Evolutionary conservation across 2,113 vertebrate species (phyloP).

Genomic region (Heterotis niloticus): DNA sequence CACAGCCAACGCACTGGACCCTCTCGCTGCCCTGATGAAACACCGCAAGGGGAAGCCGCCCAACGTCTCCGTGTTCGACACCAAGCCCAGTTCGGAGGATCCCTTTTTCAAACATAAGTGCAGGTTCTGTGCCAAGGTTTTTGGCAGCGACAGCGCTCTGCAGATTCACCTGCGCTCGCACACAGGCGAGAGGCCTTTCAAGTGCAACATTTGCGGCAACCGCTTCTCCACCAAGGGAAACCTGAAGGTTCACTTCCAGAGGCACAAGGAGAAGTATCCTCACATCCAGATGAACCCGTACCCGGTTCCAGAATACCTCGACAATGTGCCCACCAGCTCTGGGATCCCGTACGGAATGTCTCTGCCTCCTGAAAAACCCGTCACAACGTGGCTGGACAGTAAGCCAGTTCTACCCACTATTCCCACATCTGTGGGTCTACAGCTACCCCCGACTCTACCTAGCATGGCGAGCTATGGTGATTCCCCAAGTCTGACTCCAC

Average conservation of each 20-base stretch:
- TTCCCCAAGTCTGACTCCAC: conserved; percentile 85
- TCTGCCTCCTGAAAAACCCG: conserved; percentile 91
- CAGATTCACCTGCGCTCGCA: conserved; percentile 98
- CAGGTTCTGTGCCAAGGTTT: conserved; percentile 98
- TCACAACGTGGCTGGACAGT: conserved; percentile 96
- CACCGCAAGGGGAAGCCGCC: conserved; percentile 97
- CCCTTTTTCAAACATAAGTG: conserved; percentile 99
- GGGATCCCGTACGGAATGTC: conserved; percentile 98
- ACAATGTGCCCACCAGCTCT: conserved; percentile 95
- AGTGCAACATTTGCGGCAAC: conserved; percentile 98
- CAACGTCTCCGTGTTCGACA: conserved; percentile 94
- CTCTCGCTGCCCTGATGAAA: conserved; percentile 94
- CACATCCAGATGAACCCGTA: conserved; percentile 99
- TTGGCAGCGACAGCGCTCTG: conserved; percentile 95
- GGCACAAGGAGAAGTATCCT: conserved; percentile 98
- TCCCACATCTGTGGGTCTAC: conserved; percentile 81
- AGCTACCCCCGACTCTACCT: conserved; percentile 83
- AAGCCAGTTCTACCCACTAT: conserved; percentile 86
- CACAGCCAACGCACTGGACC: conserved; percentile 92
- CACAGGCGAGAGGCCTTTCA: conserved; percentile 94
- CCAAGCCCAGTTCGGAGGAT: conserved; percentile 91
- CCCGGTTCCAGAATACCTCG: conserved; percentile 97
- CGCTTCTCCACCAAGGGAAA: conserved; percentile 99
- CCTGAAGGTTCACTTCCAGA: conserved; percentile 97
- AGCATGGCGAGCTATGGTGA: conserved; percentile 75